Evolutionary conservation across 37 sponge, comb jelly and placozoan genomes (phyloP), one percentile per base, ranked within the genome.

Genomic region (Ephydatia muelleri): DNA sequence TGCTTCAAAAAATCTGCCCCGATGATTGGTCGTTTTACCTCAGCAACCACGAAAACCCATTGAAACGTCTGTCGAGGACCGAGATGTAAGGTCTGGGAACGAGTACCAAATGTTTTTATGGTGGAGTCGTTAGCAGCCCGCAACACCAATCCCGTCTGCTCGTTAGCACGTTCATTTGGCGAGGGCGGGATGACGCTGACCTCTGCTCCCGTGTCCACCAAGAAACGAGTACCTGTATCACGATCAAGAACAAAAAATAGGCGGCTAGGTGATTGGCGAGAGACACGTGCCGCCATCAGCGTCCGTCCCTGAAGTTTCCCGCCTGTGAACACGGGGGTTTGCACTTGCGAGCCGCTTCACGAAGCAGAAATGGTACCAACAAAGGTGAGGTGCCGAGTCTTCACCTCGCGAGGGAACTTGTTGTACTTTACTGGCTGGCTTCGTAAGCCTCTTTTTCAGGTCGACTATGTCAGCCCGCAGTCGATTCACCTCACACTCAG

Each of bases 231-330:
- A 26, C 25, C 0, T 13, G 75, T 70, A 13, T 25, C 43, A 2
- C 26, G 1, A 77, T 77, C 75, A 30, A 31, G 4, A 12, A 83
- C 75, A 74, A n/a, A 49, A 12, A 73, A 49, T 16, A 49, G 75
- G 13, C 65, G 27, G 73, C 73, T 88, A 28, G 73, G 30, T 49
- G 83, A 36, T 74, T 40, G 87, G 91, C 94, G 91, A 82, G 91
- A 26, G 38, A 33, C 89, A 77, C 86, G 48, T 16, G 90, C 84
- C 85, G 83, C 83, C 84, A 33, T 73, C 49, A 83, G 83, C 66
- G 79, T 35, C 83, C 65, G 84, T 83, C 84, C 83, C 72, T 66
- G 65, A 34, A 27, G 70, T 87, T 88, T 82, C 66, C 79, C 83
- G 66, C 75, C 75, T 38, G 67, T 35, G 74, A 29, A 35, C 80